phyloP scores from a whole-genome alignment of 2,888 invertebrate species.

The Pasiphila rectangulata region DNA sequence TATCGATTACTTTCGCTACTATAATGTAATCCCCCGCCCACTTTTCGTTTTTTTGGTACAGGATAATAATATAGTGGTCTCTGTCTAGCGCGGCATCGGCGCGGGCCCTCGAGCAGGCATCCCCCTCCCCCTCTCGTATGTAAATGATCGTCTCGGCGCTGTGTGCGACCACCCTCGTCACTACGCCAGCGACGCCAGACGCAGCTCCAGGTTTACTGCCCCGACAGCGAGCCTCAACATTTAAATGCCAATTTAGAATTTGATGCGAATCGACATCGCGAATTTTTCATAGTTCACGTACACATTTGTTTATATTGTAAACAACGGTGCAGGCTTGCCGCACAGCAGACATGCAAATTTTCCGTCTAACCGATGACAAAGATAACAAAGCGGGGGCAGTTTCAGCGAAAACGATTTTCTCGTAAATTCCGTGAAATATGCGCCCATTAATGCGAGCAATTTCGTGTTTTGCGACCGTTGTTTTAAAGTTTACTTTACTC shows the following conservation, averaged over 20 bases:
- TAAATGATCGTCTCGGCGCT: constrained; percentile 76
- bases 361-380: constrained; percentile 61
- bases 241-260: constrained; percentile 66
- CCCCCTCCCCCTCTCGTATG: constrained; percentile 69
- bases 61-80: constrained; percentile 75
- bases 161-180: constrained; percentile 63
- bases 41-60: constrained; percentile 77
- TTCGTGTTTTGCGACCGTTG: constrained; percentile 37
- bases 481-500: constrained; percentile 44
- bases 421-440: constrained; percentile 46
- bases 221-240: constrained; percentile 76
- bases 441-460: constrained; percentile 30
- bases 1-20: constrained; percentile 83
- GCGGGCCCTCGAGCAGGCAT: constrained; percentile 48
- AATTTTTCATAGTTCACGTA: constrained; percentile 37
- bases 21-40: constrained; percentile 83
- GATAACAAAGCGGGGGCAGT: constrained; percentile 66
- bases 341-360: constrained; percentile 56
- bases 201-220: constrained; percentile 73
- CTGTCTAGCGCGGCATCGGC: constrained; percentile 57
- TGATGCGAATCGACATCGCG: constrained; percentile 59
- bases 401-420: constrained; percentile 59
- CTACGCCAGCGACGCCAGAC: constrained; percentile 49
- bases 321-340: constrained; percentile 36
- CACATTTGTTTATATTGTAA: constrained; percentile 36